These are phyloP conservation scores for Epiblema foenella DNA, from an alignment of 2,888 invertebrate species.

Conservation along the genomic window DNA sequence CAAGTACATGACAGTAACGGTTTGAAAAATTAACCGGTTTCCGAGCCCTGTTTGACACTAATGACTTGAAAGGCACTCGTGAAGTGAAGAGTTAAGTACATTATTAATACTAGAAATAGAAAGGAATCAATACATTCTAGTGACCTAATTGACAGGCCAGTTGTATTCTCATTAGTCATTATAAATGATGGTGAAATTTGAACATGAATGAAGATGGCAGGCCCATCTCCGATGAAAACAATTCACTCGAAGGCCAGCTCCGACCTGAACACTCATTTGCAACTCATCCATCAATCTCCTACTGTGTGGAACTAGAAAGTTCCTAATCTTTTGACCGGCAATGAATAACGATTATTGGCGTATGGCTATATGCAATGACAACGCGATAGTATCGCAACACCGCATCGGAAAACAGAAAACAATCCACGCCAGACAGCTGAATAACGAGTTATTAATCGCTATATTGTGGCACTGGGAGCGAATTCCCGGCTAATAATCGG, in stretches of 20 bases:
- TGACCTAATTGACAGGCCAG: constrained; percentile 21
- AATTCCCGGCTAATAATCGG: constrained; percentile 57
- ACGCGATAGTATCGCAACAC: constrained; percentile 8
- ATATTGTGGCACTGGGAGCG: constrained; percentile 54
- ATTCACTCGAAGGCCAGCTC: constrained; percentile 62
- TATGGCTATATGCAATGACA: constrained; percentile 59
- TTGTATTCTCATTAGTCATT: constrained; percentile 18
- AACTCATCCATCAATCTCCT: constrained; percentile 38
- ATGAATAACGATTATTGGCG: constrained; percentile 56
- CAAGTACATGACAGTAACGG: too few relatives aligned
- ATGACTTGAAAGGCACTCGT: constrained; percentile 43
- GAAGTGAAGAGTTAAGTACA: constrained; percentile 39
- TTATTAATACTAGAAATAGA: constrained; percentile 38
- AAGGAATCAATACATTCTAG: constrained; percentile 25
- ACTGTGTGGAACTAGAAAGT: constrained; percentile 56
- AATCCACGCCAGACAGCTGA: constrained; percentile 33
- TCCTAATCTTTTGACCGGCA: constrained; percentile 50
- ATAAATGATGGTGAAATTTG: constrained; percentile 29
- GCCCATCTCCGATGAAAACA: constrained; percentile 39
- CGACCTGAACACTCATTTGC: constrained; percentile 43
- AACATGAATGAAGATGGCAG: constrained; percentile 21
- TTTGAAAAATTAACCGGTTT: too few relatives aligned
- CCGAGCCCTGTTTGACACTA: constrained; percentile 64
- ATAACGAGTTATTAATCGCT: constrained; percentile 42
- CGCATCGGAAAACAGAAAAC: constrained; percentile 36